phyloP scores from a whole-genome alignment of 1,140 invertebrate species.

The Drosophila equinoxialis region DNA sequence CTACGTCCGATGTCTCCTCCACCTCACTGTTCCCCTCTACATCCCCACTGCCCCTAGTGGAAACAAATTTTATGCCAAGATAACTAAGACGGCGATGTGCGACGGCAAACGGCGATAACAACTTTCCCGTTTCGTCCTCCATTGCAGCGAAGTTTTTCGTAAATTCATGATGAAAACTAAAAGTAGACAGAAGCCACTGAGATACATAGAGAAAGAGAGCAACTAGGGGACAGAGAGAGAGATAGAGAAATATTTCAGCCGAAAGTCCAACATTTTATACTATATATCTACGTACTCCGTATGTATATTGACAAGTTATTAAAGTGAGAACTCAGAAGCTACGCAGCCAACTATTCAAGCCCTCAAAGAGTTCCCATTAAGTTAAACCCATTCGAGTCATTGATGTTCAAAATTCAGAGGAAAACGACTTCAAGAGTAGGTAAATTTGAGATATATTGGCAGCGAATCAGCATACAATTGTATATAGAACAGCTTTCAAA shows the following conservation, averaged over 20 bases:
- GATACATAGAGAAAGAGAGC: constrained; percentile 13
- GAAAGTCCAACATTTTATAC: constrained; percentile 41
- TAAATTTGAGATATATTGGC: too few species aligned
- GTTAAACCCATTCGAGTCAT: background rate
- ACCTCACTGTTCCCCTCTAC: background rate
- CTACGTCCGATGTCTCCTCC: constrained; percentile 18
- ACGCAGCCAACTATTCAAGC: background rate
- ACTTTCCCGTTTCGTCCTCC: constrained; percentile 50
- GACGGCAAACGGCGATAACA: constrained; percentile 43
- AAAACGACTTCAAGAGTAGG: too few species aligned
- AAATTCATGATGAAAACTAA: constrained; percentile 81
- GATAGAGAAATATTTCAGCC: constrained; percentile 28
- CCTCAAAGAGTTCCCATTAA: background rate
- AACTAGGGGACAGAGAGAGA: background rate
- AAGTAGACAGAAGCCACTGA: constrained; percentile 51
- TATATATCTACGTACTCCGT: background rate
- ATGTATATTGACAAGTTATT: constrained; percentile 72
- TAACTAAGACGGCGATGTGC: constrained; percentile 55
- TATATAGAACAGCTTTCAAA: too few species aligned
- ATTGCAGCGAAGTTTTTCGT: constrained; percentile 59
- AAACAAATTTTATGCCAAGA: constrained; percentile 81
- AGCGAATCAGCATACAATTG: too few species aligned
- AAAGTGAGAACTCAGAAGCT: constrained; percentile 62
- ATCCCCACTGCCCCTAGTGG: constrained; percentile 35
- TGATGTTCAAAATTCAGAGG: too few species aligned